Evolutionary conservation across 2,113 vertebrate species (phyloP), one percentile per base, ranked within the genome.

Genomic region (Pseudonaja textilis): DNA sequence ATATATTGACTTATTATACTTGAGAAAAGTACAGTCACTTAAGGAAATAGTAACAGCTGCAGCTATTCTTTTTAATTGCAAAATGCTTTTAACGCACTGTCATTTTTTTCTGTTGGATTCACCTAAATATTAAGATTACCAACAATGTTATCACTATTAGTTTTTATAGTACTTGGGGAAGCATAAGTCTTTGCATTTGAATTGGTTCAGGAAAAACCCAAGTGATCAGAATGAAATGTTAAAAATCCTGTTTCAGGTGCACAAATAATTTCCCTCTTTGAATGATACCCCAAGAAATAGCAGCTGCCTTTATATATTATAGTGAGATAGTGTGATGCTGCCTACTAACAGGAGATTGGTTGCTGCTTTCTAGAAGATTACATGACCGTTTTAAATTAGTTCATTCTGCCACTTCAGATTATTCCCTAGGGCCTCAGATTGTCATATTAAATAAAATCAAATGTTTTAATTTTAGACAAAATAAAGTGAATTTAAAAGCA

Each of bases 281-380:
- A 45, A 93, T 2, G 9, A 93, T 90, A 14, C 18, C 55, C 94
- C 92, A 93, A 0, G 23, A 88, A 96, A 11, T 50, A 34, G 42
- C 29, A 61, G 5, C 2, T 34, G 14, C 3, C 59, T 61, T 89
- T 47, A 3, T 20, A 3, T 54, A 57, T 1, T 29, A 42, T 42
- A 25, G 50, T 55, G 20, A 20, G 5, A 45, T 39, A 39, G 5
- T 7, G 11, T 87, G 1, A 1, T 0, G 0, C 0, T 1, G 0
- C 0, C 2, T 69, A 88, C 45, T 61, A 14, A 0, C 2, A 5
- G 0, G 29, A 8, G 0, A 0, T 7, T 74, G 47, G n/a, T 54
- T 0, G 0, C 20, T 0, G 0, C 29, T 26, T 85, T 0, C 0
- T 50, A 54, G 22, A 52, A 56, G 14, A 52, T 9, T 74, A 20